Evolutionary conservation across 2,113 vertebrate species (phyloP).

Genomic region (Hypomesus transpacificus): DNA sequence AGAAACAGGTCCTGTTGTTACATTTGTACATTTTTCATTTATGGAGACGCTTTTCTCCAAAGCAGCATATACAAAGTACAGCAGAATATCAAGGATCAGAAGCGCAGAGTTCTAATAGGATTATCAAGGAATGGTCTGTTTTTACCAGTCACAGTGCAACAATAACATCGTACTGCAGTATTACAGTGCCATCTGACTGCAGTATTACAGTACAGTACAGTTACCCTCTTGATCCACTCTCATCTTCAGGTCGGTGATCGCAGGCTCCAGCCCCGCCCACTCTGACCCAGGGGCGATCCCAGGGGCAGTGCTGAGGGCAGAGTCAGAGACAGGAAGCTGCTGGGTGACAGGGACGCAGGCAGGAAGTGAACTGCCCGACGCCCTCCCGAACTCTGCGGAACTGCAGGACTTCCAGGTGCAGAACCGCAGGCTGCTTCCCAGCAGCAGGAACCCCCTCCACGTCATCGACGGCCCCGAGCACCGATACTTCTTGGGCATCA

Average conservation of each 20-base stretch:
- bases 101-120: too few species aligned
- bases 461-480: conserved; percentile 81
- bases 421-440: conserved; percentile 79
- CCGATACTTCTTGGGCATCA: conserved; percentile 85
- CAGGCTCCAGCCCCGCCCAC: conserved; percentile 45
- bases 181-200: too few species aligned
- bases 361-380: background rate
- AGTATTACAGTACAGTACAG: background rate
- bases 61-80: too few species aligned
- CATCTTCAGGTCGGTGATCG: conserved; percentile 64
- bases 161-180: too few species aligned
- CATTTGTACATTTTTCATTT: too few species aligned
- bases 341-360: conserved; percentile 16
- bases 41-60: too few species aligned
- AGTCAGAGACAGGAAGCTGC: conserved; percentile 38
- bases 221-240: conserved; percentile 1
- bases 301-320: conserved; percentile 57
- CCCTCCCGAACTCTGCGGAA: conserved; percentile 32
- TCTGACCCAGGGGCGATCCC: conserved; percentile 59
- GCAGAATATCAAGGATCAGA: too few species aligned
- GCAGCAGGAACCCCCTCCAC: conserved; percentile 78
- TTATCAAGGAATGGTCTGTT: too few species aligned
- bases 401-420: conserved; percentile 57
- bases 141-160: too few species aligned
- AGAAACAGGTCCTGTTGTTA: too few species aligned